Evolutionary conservation across 2,797 vertebrate genomes (phyloP), one percentile per base, ranked within the genome.

Genomic region (Rhinichthys osculus): DNA sequence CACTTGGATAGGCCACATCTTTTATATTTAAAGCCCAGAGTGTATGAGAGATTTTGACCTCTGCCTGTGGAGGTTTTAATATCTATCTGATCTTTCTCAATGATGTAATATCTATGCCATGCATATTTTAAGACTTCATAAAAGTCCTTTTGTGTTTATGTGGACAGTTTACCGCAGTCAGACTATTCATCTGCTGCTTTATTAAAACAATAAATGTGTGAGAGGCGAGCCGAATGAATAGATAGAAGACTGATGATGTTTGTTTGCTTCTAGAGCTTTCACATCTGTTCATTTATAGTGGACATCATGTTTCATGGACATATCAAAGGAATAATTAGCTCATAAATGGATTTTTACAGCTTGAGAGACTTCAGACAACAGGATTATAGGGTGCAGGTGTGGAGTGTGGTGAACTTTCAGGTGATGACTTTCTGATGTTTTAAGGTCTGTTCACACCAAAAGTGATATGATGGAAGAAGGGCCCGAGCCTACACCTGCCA

Each of bases 111-210:
- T 88, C 89, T 47, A 79, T 72, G 84, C 73, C 78, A 90, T 94
- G 89, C 91, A 92, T 93, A 93, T 93, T 93, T 92, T 85, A 92
- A 90, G 88, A 89, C 78, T 81, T 89, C 47, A 89, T 86, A 87
- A 88, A 84, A 84, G 70, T 72, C 7, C 27, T 35, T 76, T 54
- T 35, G 78, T 85, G 78, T 90, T 85, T 88, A 78, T 66, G 47
- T 73, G 30, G 50, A 64, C 70, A 54, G 50, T 84, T 85, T 85
- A 85, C 35, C 67, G 23, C 72, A 66, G 35, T n/a, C 71, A 76
- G 69, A 35, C 52, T 42, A 76, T 81, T 66, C 71, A 35, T 86
- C 44, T 11, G 38, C 30, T 57, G 16, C 69, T 73, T 82, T 86
- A 85, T 82, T 86, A 88, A 88, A 88, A 76, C 52, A 76, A 69